Conservation (phyloP, 2,797 vertebrate species). For the Lerista edwardsae region DNA sequence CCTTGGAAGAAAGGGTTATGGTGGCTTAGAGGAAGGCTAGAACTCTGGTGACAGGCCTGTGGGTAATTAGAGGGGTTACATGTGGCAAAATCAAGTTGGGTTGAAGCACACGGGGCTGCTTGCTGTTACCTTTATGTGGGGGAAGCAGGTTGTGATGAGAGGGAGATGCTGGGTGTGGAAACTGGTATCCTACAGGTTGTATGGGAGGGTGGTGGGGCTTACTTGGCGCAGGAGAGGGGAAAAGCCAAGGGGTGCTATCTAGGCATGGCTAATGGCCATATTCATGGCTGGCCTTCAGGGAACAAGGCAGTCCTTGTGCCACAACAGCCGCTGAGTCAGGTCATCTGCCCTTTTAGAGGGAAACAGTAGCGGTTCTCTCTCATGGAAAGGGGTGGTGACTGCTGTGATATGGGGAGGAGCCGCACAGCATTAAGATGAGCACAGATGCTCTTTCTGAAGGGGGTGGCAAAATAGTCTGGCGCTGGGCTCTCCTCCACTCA, state of each 20-base stretch:
- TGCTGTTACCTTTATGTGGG: neutral
- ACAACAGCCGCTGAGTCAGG: neutral
- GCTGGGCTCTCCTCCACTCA: neutral
- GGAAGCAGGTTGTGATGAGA: neutral
- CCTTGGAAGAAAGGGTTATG: too few species aligned
- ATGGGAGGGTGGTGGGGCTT: neutral
- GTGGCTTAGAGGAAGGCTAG: too few species aligned
- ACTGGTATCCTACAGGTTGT: neutral
- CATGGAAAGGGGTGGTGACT: neutral
- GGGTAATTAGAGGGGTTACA: too few species aligned
- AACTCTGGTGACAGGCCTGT: too few species aligned
- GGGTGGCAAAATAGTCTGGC: too few species aligned
- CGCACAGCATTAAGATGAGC: neutral
- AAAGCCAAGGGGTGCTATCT: too few species aligned
- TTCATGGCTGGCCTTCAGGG: neutral
- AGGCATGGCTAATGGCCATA: neutral
- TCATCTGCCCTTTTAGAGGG: neutral
- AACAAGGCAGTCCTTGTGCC: slow-evolving; percentile 12
- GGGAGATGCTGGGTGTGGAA: neutral
- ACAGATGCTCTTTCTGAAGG: neutral
- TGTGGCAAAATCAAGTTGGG: too few species aligned
- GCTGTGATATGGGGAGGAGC: too few species aligned
- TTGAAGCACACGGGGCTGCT: too few species aligned
- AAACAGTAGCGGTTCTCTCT: neutral
- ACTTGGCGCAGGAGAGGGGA: neutral